A percentile compares a stretch with the other conserved stretches of the same genome.
phyloP scores from a whole-genome alignment of 2,888 invertebrate species.

The Sinotaia quadrata region DNA sequence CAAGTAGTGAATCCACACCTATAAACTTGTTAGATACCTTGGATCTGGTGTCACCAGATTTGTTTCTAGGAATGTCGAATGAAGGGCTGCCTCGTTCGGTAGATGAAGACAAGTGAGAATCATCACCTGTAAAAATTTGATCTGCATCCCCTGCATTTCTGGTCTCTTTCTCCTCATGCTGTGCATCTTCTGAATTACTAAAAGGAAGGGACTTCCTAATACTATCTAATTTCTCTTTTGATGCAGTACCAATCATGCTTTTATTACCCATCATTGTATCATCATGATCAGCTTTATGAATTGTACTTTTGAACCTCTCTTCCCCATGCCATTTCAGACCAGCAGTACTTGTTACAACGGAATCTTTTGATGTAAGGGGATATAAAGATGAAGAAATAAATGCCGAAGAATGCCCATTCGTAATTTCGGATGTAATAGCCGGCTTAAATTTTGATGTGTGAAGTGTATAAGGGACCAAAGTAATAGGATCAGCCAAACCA shows the following conservation, averaged over 20 bases:
- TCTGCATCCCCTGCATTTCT: slow-evolving; percentile 19
- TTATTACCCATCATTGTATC: not conserved
- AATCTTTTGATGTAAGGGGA: not conserved
- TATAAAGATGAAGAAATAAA: not conserved
- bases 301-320: not conserved
- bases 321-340: not conserved
- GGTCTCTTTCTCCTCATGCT: slow-evolving; percentile 23
- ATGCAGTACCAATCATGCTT: not conserved
- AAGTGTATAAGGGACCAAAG: slow-evolving; percentile 15
- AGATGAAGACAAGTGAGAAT: slow-evolving; percentile 48
- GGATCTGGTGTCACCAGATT: slow-evolving; percentile 2
- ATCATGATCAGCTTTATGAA: not conserved
- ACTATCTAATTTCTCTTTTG: slow-evolving; percentile 42
- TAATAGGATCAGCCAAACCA: not conserved
- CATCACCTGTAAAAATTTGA: slow-evolving; percentile 29
- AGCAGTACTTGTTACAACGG: not conserved
- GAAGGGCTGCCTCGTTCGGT: slow-evolving; percentile 53
- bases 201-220: slow-evolving; percentile 58
- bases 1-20: slow-evolving; percentile 40
- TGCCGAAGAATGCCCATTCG: not conserved
- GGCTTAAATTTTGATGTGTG: not conserved
- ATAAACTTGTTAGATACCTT: slow-evolving; percentile 40
- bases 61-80: slow-evolving; percentile 34
- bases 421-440: not conserved
- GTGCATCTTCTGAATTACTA: slow-evolving; percentile 50